Evolutionary conservation across 2,888 invertebrate species (phyloP).

Genomic region (Erannis defoliaria): DNA sequence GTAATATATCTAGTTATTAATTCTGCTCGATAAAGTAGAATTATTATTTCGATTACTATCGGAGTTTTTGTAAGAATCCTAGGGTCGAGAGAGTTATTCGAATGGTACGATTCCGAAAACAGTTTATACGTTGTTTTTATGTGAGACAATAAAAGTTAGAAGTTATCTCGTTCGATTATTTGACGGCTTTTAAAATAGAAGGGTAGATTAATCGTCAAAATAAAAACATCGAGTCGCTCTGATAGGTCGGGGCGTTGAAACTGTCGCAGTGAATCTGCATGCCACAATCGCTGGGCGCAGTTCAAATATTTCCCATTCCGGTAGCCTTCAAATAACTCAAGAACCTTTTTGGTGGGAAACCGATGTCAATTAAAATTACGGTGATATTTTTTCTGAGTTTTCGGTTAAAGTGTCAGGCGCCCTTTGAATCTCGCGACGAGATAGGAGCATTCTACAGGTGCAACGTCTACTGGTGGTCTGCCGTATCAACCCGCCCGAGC

Average conservation of each 20-base stretch:
- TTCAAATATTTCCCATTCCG: slow-evolving; percentile 76
- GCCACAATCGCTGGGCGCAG: slow-evolving; percentile 61
- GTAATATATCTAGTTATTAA: slow-evolving; percentile 77
- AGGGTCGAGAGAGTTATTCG: slow-evolving; percentile 20
- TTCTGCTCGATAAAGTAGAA: slow-evolving; percentile 80
- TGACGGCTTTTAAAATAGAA: slow-evolving; percentile 36
- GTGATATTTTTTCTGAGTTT: slow-evolving; percentile 63
- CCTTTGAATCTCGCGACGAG: slow-evolving; percentile 81
- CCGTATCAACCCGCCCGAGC: slow-evolving; percentile 63
- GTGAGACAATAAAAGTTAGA: slow-evolving; percentile 29
- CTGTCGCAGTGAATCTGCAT: slow-evolving; percentile 78
- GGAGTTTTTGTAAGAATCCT: slow-evolving; percentile 42
- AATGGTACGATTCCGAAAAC: slow-evolving; percentile 17
- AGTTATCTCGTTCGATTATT: slow-evolving; percentile 33
- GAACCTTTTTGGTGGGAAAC: slow-evolving; percentile 70
- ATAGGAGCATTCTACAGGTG: slow-evolving; percentile 83
- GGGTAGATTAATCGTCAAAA: slow-evolving; percentile 45
- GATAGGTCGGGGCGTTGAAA: slow-evolving; percentile 57
- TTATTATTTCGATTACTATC: slow-evolving; percentile 53
- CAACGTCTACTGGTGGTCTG: slow-evolving; percentile 76
- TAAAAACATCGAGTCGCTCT: slow-evolving; percentile 43
- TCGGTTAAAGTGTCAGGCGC: slow-evolving; percentile 69
- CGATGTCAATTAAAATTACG: slow-evolving; percentile 84
- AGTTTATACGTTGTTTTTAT: slow-evolving; percentile 33
- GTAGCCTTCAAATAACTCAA: slow-evolving; percentile 76